phyloP scores from a whole-genome alignment of 2,797 vertebrate species.

The Ptychadena robeensis region DNA sequence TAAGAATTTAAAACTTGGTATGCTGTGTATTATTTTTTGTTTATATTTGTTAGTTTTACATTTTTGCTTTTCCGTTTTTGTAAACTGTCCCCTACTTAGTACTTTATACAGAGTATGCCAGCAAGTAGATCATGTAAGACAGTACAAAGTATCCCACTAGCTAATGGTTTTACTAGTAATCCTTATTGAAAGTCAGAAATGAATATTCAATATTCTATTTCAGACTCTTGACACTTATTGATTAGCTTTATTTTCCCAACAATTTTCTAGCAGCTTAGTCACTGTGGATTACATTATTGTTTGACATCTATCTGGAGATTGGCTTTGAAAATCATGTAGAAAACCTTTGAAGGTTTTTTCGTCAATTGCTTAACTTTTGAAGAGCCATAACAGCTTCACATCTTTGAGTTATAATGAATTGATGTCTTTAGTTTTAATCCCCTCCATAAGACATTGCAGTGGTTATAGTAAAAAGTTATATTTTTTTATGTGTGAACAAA shows the following conservation, averaged over 20 bases:
- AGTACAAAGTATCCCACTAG: conserved; percentile 59
- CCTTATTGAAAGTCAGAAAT: conserved; percentile 77
- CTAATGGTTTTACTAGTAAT: conserved; percentile 73
- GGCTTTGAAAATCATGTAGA: conserved; percentile 77
- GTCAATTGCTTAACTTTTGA: conserved; percentile 61
- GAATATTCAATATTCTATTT: conserved; percentile 80
- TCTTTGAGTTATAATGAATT: conserved; percentile 62
- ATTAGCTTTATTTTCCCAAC: conserved; percentile 84
- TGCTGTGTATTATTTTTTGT: too few relatives aligned
- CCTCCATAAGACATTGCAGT: conserved; percentile 14
- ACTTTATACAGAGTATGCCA: conserved; percentile 5
- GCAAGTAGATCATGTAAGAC: conserved; percentile 20
- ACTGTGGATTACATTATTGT: conserved; percentile 76
- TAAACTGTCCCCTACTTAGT: not conserved
- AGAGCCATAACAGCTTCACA: conserved; percentile 71
- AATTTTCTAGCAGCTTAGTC: conserved; percentile 80
- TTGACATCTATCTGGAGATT: conserved; percentile 79
- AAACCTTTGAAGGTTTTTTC: conserved; percentile 68
- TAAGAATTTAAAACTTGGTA: too few relatives aligned
- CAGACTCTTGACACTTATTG: conserved; percentile 77
- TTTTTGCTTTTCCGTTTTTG: not conserved
- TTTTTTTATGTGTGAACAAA: conserved; percentile 8
- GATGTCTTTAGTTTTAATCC: conserved; percentile 38
- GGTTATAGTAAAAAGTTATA: not conserved
- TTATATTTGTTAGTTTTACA: not conserved